Evolutionary conservation across 2,113 vertebrate genomes (phyloP), one percentile per base, ranked within the genome.

Genomic region (Pseudorhombus dupliciocellatus): DNA sequence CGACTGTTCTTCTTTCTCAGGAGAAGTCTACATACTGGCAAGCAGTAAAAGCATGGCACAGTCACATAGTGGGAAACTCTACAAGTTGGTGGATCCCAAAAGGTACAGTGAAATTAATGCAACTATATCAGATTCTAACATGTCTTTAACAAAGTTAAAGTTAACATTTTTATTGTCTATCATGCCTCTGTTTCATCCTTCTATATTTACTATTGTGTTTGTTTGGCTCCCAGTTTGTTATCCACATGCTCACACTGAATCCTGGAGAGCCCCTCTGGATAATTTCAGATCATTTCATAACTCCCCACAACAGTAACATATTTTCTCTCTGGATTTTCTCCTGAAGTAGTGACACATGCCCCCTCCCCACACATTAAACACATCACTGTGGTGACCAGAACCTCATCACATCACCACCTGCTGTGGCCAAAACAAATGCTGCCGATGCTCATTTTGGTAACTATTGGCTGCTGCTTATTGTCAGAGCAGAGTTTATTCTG

Each of bases 31-130:
- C 87, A 94, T 99, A 79, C 91, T 98, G 85, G 95, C 96, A 50
- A 98, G 94, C 87, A 97, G 95, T 93, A 99, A 99, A 95, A 98
- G 94, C 84, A 93, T 96, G 95, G 93, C 93, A 25, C 96, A 98
- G 88, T 93, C 95, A 67, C 94, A 97, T 90, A 98, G 94, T 1
- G 97, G 97, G 85, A 99, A 96, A 88, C 95, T 99, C 85, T 99
- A 97, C 94, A 98, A 97, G 87, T 94, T 99, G 48, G 42, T 98
- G 75, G 98, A 99, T 84, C 97, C 98, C 1, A 99, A 98, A 94
- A 97, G 97, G 98, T 99, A 91, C 87, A 52, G 55, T 62, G 16
- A 63, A 55, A 20, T 18, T 12, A 22, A 44, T 12, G 3, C 12
- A 31, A 1, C 58, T 61, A 40, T 48, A 25, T n/a, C n/a, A n/a